Percentiles rank a stretch among this genome's conserved stretches.
Evolutionary conservation across 1,140 invertebrate species (phyloP).

Genomic region (Panonychus citri): DNA sequence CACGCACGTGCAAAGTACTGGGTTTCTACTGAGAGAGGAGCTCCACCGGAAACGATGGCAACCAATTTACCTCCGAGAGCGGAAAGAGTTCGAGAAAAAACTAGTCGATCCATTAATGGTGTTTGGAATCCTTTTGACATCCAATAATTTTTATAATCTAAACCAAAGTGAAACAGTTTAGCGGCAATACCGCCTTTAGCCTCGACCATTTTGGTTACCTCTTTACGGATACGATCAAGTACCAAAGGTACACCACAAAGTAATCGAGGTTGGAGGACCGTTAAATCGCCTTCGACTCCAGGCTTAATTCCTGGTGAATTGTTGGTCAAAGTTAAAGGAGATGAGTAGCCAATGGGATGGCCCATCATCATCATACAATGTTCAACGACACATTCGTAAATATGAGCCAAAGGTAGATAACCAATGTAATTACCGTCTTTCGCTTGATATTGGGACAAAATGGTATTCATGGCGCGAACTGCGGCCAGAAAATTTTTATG

Average conservation of each 20-base stretch:
- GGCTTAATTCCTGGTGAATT: slow-evolving; percentile 15
- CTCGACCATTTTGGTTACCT: slow-evolving; percentile 3
- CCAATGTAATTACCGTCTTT: background rate
- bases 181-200: slow-evolving; percentile 4
- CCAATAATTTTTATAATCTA: slow-evolving; percentile 14
- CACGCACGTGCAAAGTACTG: slow-evolving; percentile 82
- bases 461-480: slow-evolving; percentile 58
- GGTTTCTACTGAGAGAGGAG: slow-evolving; percentile 81
- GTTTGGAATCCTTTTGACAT: slow-evolving; percentile 6
- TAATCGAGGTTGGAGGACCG: slow-evolving; percentile 16
- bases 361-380: slow-evolving; percentile 15
- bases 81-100: slow-evolving; percentile 52
- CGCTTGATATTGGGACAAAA: slow-evolving; percentile 14
- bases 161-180: slow-evolving; percentile 1
- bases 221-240: slow-evolving; percentile 16
- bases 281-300: slow-evolving; percentile 17
- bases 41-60: slow-evolving; percentile 70
- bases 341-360: slow-evolving; percentile 17
- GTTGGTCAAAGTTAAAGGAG: slow-evolving; percentile 18
- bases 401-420: slow-evolving; percentile 19
- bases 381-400: slow-evolving; percentile 17
- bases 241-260: slow-evolving; percentile 27
- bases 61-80: slow-evolving; percentile 59
- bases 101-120: slow-evolving; percentile 13
- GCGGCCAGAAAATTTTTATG: slow-evolving; percentile 76